A percentile compares a stretch with the other conserved stretches of the same genome.
Evolutionary conservation across 2,888 invertebrate species (phyloP).

Genomic region (Cataglyphis altisquamis): DNA sequence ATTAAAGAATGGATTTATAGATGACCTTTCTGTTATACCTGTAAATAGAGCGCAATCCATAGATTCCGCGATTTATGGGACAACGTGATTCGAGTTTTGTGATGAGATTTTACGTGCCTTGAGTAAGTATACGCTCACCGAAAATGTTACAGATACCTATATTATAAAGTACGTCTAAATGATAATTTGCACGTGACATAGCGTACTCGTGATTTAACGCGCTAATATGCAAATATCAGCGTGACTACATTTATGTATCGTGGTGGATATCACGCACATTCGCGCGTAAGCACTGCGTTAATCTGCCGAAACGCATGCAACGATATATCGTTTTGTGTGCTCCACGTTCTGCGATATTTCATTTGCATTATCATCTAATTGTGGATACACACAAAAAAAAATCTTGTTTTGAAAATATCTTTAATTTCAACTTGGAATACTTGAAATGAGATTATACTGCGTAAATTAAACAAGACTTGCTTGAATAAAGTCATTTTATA

Average conservation of each 20-base stretch:
- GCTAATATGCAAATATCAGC: constrained; percentile 61
- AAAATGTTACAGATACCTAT: background rate
- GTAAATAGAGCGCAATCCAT: constrained; percentile 4
- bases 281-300: constrained; percentile 23
- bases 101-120: background rate
- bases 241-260: constrained; percentile 18
- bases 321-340: constrained; percentile 25
- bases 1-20: constrained; percentile 21
- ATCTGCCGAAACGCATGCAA: constrained; percentile 13
- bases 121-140: background rate
- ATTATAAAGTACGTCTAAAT: background rate
- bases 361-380: constrained; percentile 8
- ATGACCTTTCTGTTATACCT: background rate
- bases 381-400: no score
- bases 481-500: no score
- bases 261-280: constrained; percentile 4
- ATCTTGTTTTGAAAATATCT: no score
- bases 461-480: no score
- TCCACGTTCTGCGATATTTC: background rate
- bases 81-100: constrained; percentile 9
- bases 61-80: constrained; percentile 7
- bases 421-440: no score
- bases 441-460: no score
- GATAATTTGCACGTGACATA: constrained; percentile 13
- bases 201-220: constrained; percentile 1